Evolutionary conservation across 2,888 invertebrate genomes (phyloP), one percentile per base, ranked within the genome.

Genomic region (Drosophila hamatofila): DNA sequence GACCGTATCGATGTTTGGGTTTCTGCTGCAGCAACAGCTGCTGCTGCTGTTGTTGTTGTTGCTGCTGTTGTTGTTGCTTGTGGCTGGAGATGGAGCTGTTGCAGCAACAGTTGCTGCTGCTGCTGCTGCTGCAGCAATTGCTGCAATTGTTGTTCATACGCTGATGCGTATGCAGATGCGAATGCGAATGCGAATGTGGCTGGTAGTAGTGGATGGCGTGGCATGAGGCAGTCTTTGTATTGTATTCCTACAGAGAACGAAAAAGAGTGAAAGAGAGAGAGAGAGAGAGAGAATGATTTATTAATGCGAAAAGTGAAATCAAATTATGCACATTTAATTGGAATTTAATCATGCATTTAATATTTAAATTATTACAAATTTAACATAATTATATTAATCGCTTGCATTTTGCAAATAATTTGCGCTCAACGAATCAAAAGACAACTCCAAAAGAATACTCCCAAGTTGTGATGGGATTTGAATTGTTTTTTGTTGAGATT

Each of bases 221-320:
- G 89, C 93, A 92, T 91, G 92, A 91, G 86, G 93, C 92, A 92
- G 92, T 92, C 91, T 92, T 93, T 83, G 92, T 83, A 90, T 93
- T 92, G 81, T 92, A 92, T 90, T 92, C 90, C 93, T 93, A 1
- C 11, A 35, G 78, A 27, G 3, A 60, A 14, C 9, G 33, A 12
- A 18, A 18, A n/a, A n/a, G n/a, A n/a, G n/a, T n/a, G 12, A 39
- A 25, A 16, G 35, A 16, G 1, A 11, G 16, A 33, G 33, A 30
- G 33, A 23, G 49, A 21, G 25, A 35, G 7, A n/a, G n/a, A n/a
- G 11, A 25, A 25, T 37, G n/a, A 25, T 39, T 54, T 25, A 37
- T 37, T 37, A 37, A 37, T 37, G 6, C 16, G 35, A 18, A 37
- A 54, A 12, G 54, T 54, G 11, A 23, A 30, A 25, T 39, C 25